Evolutionary conservation across 2,797 vertebrate genomes (phyloP), one percentile per base, ranked within the genome.

Genomic region (Catostomus latipinnis): DNA sequence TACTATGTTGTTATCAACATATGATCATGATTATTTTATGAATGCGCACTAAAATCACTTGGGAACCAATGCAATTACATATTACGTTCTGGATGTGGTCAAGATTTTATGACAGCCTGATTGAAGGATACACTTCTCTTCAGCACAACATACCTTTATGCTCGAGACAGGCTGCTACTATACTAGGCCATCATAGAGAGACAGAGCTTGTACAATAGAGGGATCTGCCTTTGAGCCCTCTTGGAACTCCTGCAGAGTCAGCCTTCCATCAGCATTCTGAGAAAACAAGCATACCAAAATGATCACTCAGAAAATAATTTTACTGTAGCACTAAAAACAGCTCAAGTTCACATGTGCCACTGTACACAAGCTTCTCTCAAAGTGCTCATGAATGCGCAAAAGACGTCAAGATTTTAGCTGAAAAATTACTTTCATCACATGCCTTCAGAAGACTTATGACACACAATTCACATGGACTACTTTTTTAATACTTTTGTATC

Each of bases 201-300:
- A 87, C 81, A 99, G 92, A 0, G 98, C 98, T 93, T 99, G 98
- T 86, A 99, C 98, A 0, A 99, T 99, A 83, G 97, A 99, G 9
- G 98, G 98, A 88, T 99, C 98, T 0, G 98, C 98, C 92, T 99
- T 99, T 70, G 98, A 99, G 14, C 98, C 98, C 87, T 99, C 98
- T 92, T 98, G 97, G 60, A 99, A 99, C 71, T 99, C 98, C 92
- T 99, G 98, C 91, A 99, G 94, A 0, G 98, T 98, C 90, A 99
- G 94, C 92, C 97, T 99, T 83, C 98, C 98, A 0, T 99, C 98
- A 0, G 96, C 95, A 0, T 99, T 99, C 98, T 99, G 95, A 48
- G 34, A 80, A 81, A 50, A 90, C 82, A 49, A 85, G 13, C 18
- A 67, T 49, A 73, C 22, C 34, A 34, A 34, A 22, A 22, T 22